Conservation (phyloP, 2,888 invertebrate genomes). For the Podotricha telesiphe region DNA sequence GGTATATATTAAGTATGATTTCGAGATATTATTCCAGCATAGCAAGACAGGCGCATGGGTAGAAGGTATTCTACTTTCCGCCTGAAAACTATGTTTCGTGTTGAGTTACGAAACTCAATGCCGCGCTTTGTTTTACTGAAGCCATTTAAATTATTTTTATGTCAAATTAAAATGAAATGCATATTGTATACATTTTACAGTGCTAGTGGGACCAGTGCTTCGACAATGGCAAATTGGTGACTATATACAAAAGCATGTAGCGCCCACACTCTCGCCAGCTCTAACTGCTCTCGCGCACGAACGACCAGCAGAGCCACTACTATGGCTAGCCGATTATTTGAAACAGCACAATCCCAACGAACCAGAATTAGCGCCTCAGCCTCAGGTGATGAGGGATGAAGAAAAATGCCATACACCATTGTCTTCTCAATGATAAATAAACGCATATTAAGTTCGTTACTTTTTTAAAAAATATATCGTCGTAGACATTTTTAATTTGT, state of each 20-base stretch:
- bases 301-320: slow-evolving; percentile 89
- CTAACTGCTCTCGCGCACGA: slow-evolving; percentile 86
- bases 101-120: too few species aligned
- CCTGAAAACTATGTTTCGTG: too few species aligned
- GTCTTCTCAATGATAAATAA: slow-evolving; percentile 55
- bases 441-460: not conserved
- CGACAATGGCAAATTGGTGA: slow-evolving; percentile 85
- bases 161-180: slow-evolving; percentile 7
- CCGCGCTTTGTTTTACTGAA: too few species aligned
- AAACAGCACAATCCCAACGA: slow-evolving; percentile 89
- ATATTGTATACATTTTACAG: slow-evolving; percentile 65
- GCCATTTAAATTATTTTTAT: too few species aligned
- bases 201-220: slow-evolving; percentile 89
- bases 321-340: slow-evolving; percentile 91
- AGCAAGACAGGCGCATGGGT: too few species aligned
- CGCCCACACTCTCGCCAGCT: slow-evolving; percentile 85
- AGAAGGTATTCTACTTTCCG: too few species aligned
- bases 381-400: slow-evolving; percentile 57
- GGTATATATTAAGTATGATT: not conserved
- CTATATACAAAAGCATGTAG: slow-evolving; percentile 87
- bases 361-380: slow-evolving; percentile 73
- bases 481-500: not conserved
- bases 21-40: too few species aligned
- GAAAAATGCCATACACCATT: slow-evolving; percentile 64
- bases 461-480: not conserved